Conservation (phyloP, 2,113 vertebrate species). For the Xenopus borealis region DNA sequence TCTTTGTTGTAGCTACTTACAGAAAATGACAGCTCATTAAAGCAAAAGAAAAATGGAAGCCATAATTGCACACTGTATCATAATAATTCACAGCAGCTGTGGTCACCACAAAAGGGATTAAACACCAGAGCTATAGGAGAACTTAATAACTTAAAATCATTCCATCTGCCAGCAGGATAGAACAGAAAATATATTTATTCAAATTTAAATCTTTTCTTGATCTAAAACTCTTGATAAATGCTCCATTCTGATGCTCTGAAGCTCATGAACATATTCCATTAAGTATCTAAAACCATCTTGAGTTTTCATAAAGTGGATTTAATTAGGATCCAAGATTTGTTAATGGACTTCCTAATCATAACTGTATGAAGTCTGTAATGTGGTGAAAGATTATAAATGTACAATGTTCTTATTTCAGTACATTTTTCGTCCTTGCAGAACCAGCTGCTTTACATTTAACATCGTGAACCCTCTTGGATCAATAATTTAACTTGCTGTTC, state of each 20-base stretch:
- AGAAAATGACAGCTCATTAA: no score
- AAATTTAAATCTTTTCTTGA: neutral
- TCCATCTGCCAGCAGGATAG: slow-evolving; percentile 1
- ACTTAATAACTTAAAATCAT: slow-evolving; percentile 3
- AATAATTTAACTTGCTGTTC: no score
- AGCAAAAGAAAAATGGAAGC: neutral
- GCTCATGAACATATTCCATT: neutral
- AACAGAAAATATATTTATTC: neutral
- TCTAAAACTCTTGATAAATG: slow-evolving; percentile 7
- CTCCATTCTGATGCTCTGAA: neutral
- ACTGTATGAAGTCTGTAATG: neutral
- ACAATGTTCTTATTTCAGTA: neutral
- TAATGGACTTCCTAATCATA: neutral
- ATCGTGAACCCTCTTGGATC: no score
- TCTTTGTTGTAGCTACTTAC: no score
- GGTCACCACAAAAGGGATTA: neutral
- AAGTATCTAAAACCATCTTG: neutral
- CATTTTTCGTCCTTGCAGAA: no score
- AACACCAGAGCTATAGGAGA: neutral
- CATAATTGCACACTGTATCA: neutral
- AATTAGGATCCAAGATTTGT: neutral
- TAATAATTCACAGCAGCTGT: neutral
- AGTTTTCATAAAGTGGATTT: neutral
- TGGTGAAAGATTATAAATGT: neutral
- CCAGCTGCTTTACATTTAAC: no score